These are phyloP conservation scores for Melieria picta DNA, from an alignment of 2,888 invertebrate genomes.

Conservation along the genomic window DNA sequence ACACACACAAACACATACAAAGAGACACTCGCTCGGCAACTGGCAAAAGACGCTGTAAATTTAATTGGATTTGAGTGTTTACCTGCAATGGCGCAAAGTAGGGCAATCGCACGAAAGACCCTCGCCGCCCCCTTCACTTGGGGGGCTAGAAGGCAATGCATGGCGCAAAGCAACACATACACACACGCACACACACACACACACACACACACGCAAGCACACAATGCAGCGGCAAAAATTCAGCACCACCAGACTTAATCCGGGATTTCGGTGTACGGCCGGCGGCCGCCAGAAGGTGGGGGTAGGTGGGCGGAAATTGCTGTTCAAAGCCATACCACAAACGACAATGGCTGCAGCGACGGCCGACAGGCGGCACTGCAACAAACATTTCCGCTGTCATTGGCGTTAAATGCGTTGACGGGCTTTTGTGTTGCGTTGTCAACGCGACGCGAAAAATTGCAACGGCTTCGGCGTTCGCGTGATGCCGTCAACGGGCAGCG, in stretches of 20 bases:
- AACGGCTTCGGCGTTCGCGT: neutral
- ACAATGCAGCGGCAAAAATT: constrained; percentile 26
- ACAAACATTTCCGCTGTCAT: too few relatives aligned
- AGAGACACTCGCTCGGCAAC: constrained; percentile 36
- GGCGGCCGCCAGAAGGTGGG: constrained; percentile 3
- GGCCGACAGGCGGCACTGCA: too few relatives aligned
- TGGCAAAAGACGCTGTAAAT: constrained; percentile 45
- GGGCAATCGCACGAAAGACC: constrained; percentile 17
- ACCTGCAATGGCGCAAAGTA: constrained; percentile 21
- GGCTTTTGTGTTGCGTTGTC: neutral
- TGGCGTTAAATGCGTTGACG: too few relatives aligned
- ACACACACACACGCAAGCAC: neutral
- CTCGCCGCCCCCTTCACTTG: neutral
- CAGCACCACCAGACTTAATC: constrained; percentile 31
- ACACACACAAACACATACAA: constrained; percentile 22
- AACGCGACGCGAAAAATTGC: neutral
- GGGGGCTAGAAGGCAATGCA: neutral
- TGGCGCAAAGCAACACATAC: neutral
- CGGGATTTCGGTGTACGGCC: constrained; percentile 24
- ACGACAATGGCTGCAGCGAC: too few relatives aligned
- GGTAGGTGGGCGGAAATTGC: constrained; percentile 19
- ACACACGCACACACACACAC: neutral
- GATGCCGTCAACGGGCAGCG: neutral
- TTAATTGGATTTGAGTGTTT: constrained; percentile 48
- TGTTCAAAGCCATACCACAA: too few relatives aligned